A percentile compares a stretch with the other conserved stretches of the same genome.
Evolutionary conservation across 2,797 vertebrate species (phyloP).

Genomic region (Stomatorhinus walkeri): DNA sequence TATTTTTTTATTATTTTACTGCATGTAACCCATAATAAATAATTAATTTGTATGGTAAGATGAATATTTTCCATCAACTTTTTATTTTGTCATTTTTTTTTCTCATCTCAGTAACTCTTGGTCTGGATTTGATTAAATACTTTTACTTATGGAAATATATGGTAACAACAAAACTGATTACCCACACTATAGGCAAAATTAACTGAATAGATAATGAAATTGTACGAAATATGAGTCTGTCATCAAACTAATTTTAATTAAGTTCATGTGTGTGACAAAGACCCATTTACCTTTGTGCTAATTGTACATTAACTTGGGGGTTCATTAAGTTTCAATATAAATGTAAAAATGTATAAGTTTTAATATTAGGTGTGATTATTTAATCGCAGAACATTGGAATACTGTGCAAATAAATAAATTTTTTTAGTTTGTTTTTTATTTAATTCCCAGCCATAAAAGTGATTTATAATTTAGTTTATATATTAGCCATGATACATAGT

Average conservation of each 20-base stretch:
- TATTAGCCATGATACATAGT: neutral
- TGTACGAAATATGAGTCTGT: neutral
- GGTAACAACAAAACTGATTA: neutral
- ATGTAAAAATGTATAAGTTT: neutral
- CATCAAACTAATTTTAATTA: neutral
- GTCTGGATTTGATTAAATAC: neutral
- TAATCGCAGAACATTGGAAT: neutral
- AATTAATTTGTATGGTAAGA: neutral
- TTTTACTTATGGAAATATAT: neutral
- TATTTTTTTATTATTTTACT: neutral
- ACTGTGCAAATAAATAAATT: neutral
- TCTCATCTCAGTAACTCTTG: neutral
- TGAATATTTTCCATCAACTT: neutral
- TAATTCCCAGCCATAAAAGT: neutral
- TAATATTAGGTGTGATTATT: neutral
- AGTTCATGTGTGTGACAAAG: neutral
- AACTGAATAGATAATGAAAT: neutral
- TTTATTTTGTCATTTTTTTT: neutral
- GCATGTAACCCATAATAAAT: neutral
- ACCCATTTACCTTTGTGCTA: neutral
- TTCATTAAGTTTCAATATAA: neutral
- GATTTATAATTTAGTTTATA: neutral
- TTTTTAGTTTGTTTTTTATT: neutral
- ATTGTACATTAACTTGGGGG: neutral
- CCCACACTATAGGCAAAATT: neutral